Evolutionary conservation across 2,888 invertebrate species (phyloP).

Genomic region (Troides helena): DNA sequence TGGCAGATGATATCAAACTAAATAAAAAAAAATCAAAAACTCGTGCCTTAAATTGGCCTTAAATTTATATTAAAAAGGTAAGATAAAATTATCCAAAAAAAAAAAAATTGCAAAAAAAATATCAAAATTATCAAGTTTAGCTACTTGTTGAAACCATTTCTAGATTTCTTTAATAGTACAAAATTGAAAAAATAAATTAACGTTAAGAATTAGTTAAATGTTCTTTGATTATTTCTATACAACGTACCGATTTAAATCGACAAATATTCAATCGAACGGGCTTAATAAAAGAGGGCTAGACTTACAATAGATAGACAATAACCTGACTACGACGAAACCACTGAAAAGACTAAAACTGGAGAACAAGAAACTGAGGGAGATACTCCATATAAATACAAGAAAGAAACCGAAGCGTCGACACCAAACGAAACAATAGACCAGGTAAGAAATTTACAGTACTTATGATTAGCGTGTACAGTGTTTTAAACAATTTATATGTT

Average conservation of each 20-base stretch:
- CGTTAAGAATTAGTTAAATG: conserved; percentile 76
- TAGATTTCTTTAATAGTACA: conserved; percentile 80
- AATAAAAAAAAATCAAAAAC: conserved; percentile 51
- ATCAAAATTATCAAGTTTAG: conserved; percentile 74
- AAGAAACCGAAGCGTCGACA: conserved; percentile 15
- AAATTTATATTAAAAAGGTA: conserved; percentile 77
- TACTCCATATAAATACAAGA: conserved; percentile 22
- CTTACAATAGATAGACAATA: conserved; percentile 46
- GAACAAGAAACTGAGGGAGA: conserved; percentile 20
- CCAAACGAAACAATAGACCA: conserved; percentile 17
- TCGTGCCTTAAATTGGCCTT: conserved; percentile 82
- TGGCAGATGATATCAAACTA: conserved; percentile 66
- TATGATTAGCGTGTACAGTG: background rate
- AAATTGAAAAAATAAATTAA: conserved; percentile 74
- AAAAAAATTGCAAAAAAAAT: conserved; percentile 56
- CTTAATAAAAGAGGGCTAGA: conserved; percentile 62
- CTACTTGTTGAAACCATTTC: conserved; percentile 75
- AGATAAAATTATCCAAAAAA: conserved; percentile 70
- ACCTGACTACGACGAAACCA: conserved; percentile 26
- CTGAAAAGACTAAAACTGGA: conserved; percentile 23
- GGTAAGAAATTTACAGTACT: conserved; percentile 21
- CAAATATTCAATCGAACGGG: conserved; percentile 68
- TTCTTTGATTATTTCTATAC: conserved; percentile 74
- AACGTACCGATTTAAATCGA: conserved; percentile 74
- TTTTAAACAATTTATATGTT: conserved; percentile 1